Conservation (phyloP, 2,113 vertebrate species). For the Scartelaos histophorus region DNA sequence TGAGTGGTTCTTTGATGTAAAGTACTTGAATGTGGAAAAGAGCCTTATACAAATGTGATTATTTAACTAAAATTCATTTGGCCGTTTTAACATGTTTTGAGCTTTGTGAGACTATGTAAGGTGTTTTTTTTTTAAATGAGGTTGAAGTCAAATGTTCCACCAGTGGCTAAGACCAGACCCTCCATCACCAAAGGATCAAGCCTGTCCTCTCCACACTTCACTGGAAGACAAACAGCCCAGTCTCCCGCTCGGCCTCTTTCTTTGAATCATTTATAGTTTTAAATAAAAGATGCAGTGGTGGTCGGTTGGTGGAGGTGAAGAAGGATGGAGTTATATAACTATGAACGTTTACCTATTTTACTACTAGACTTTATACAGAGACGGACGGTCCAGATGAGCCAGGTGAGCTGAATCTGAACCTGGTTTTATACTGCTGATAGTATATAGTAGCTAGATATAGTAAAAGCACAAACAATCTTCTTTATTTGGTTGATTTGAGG, state of each 20-base stretch:
- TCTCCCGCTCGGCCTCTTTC: constrained; percentile 38
- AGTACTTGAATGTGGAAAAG: too few relatives aligned
- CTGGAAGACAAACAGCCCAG: constrained; percentile 46
- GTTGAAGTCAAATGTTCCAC: constrained; percentile 13
- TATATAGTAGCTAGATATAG: too few relatives aligned
- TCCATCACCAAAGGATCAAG: constrained; percentile 26
- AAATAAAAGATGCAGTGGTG: constrained; percentile 65
- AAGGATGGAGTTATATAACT: constrained; percentile 46
- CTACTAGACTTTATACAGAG: neutral
- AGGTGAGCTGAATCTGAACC: neutral
- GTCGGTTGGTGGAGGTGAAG: constrained; percentile 40
- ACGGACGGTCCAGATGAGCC: neutral
- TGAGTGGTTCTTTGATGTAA: too few relatives aligned
- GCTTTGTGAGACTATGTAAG: too few relatives aligned
- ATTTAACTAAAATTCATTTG: too few relatives aligned
- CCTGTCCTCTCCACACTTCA: constrained; percentile 2
- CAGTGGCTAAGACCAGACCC: neutral
- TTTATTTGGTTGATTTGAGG: neutral
- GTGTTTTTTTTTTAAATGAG: neutral
- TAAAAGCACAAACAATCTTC: neutral
- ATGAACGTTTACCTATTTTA: neutral
- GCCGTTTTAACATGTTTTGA: too few relatives aligned
- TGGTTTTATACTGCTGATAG: neutral
- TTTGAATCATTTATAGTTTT: constrained; percentile 68
- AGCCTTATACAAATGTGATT: too few relatives aligned